Base-by-base conservation (phyloP, 2,113 vertebrate genomes). In the Montifringilla adamsi region DNA sequence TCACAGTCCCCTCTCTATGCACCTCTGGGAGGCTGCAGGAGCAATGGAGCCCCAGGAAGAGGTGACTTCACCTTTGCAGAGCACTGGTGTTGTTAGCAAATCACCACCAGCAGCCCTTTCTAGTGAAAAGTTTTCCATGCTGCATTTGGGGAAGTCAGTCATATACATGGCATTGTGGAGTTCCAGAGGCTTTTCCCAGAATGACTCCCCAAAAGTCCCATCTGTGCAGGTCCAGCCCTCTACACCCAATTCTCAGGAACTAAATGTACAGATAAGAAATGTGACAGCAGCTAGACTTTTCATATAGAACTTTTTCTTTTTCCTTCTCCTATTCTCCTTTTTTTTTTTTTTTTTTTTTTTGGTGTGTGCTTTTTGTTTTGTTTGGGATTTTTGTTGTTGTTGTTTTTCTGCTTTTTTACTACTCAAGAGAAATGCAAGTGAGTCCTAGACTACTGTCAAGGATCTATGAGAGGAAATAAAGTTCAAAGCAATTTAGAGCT, bases 401-500 rank as follows among this genome's bases (percentile, higher is more conserved):
- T 33, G 3, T 30, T 87, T 43, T 47, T 47, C 30, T 53, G 16
- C 4, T 16, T 50, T 39, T 49, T 28, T 8, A 13, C 6, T 26
- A 15, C 14, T 72, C 26, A 66, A n/a, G 26, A 90, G 70, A 73
- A 93, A 64, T 30, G 35, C 22, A 75, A 69, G 37, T 7, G 9
- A 83, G 37, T 39, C 50, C 47, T 88, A 62, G 79, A 66, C 59
- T 49, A 66, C 59, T 33, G n/a, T 17, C 59, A 79, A 66, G 53
- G 60, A 62, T n/a, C 66, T 77, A 9, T 20, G 39, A 83, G 41
- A 91, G 50, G 22, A 86, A 92, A 88, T 69, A 87, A 95, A 88
- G 37, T 4, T 1, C 43, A 88, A 63, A 80, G 59, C 67, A 94
- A 83, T 95, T 83, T 85, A 79, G 28, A 46, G 88, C 0, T 0